Evolutionary conservation across 2,888 invertebrate genomes (phyloP).

Genomic region (Epistrophe eligans): DNA sequence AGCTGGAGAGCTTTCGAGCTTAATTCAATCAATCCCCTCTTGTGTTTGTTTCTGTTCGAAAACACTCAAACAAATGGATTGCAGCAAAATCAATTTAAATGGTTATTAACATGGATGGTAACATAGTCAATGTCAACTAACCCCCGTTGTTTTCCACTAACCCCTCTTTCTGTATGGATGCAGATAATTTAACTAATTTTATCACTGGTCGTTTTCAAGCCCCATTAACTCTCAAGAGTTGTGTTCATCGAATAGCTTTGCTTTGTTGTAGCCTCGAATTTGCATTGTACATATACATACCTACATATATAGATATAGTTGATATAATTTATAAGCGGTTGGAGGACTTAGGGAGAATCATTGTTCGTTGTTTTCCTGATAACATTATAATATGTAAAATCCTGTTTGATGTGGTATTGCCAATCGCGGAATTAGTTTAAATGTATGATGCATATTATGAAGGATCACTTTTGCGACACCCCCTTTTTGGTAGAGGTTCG

Average conservation of each 20-base stretch:
- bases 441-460: slow-evolving; percentile 59
- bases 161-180: slow-evolving; percentile 23
- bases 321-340: neutral
- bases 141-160: slow-evolving; percentile 20
- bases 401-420: slow-evolving; percentile 47
- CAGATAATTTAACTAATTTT: slow-evolving; percentile 69
- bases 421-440: slow-evolving; percentile 59
- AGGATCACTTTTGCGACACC: slow-evolving; percentile 60
- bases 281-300: slow-evolving; percentile 13
- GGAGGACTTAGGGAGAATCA: neutral
- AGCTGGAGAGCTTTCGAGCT: neutral
- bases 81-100: slow-evolving; percentile 63
- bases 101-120: slow-evolving; percentile 55
- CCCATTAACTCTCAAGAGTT: slow-evolving; percentile 67
- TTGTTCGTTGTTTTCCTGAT: slow-evolving; percentile 33
- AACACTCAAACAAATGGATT: slow-evolving; percentile 56
- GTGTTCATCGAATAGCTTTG: slow-evolving; percentile 17
- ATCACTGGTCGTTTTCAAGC: slow-evolving; percentile 65
- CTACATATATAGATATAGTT: neutral
- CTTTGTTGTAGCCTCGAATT: neutral
- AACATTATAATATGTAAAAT: slow-evolving; percentile 26
- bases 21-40: slow-evolving; percentile 29
- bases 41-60: slow-evolving; percentile 1
- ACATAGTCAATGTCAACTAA: neutral
- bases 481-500: neutral